Base-by-base conservation (phyloP, 2,888 invertebrate genomes). In the Torymus auratus region DNA sequence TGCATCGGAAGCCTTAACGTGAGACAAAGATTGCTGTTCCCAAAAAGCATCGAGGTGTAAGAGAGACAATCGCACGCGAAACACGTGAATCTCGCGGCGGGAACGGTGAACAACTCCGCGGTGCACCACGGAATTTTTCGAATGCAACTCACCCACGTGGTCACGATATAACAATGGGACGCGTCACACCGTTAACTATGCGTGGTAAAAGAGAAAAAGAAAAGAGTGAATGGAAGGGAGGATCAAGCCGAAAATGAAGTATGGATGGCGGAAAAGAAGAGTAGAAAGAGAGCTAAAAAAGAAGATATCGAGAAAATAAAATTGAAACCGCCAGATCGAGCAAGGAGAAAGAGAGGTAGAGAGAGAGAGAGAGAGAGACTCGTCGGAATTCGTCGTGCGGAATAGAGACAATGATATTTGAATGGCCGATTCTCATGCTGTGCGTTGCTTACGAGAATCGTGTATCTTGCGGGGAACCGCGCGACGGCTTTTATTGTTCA, bases 401-500 rank as follows among this genome's bases (percentile, higher is more conserved):
- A 65, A 17, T 41, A 68, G 53, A 60, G 67, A 68, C 28, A 69
- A 52, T 58, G 68, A 75, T 68, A 68, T 61, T 75, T 58, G 67
- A 74, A 74, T 58, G 69, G 56, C 52, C 76, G 55, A 77, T 62
- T 69, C 68, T 67, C 67, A 53, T 23, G 20, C 13, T 10, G 71
- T 14, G 28, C 28, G 28, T 50, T 20, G 61, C 17, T n/a, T 41
- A 52, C 2, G 20, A 62, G 71, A 72, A 64, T 65, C 65, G 67
- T 64, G 72, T 72, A 53, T 75, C 52, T 76, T 61, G 68, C 15
- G 53, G 60, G 15, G 67, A 60, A 60, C 75, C 68, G 56, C 65
- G 56, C 28, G 73, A 58, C 75, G 50, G 58, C 67, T 62, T 56
- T 75, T 68, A 68, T 76, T 69, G 76, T 76, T 53, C 61, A 41